A percentile compares a stretch with the other conserved stretches of the same genome.
Evolutionary conservation across 2,888 invertebrate genomes (phyloP).

Genomic region (Drosophila koepferae): DNA sequence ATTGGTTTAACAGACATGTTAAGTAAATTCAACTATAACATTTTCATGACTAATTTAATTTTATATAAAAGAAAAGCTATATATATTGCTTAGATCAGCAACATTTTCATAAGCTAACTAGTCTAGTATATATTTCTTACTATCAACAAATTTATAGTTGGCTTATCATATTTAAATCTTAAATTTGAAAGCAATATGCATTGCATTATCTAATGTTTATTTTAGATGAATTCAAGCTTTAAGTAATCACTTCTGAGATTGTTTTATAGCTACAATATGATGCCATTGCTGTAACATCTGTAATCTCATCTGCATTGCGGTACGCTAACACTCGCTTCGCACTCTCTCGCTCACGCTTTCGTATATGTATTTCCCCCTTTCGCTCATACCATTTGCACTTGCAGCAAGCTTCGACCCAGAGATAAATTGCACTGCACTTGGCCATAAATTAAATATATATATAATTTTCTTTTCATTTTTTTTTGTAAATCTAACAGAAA

Average conservation of each 20-base stretch:
- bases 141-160: no score
- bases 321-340: conserved; percentile 15
- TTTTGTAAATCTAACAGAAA: conserved; percentile 42
- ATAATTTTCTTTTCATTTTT: conserved; percentile 18
- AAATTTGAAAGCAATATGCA: neutral
- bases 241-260: neutral
- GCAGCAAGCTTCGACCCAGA: conserved; percentile 17
- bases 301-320: conserved; percentile 57
- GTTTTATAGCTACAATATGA: conserved; percentile 11
- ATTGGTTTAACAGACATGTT: no score
- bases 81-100: no score
- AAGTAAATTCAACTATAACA: no score
- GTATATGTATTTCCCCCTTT: conserved; percentile 13
- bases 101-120: no score
- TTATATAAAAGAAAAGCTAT: no score
- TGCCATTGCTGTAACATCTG: conserved; percentile 22
- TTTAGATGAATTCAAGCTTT: neutral
- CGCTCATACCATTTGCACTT: conserved; percentile 51
- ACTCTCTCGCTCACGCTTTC: neutral
- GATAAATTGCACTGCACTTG: conserved; percentile 66
- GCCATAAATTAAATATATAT: conserved; percentile 69
- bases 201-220: neutral
- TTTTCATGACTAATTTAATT: no score
- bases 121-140: no score
- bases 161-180: neutral